Base-by-base conservation (phyloP, 2,888 invertebrate genomes). In the Eudemis profundana region DNA sequence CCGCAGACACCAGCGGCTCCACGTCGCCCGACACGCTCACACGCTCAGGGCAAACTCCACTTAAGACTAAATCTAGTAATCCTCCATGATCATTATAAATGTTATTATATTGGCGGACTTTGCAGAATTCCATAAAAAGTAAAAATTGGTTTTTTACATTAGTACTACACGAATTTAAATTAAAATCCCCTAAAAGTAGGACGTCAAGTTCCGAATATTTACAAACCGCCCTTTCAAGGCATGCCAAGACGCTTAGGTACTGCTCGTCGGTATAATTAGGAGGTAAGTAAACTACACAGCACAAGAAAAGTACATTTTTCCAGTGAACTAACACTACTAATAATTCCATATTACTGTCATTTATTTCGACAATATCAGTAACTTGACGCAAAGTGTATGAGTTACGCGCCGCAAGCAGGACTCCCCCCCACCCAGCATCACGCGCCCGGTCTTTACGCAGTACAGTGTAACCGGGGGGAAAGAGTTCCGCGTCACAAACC, bases 371-470 rank as follows among this genome's bases (percentile, higher is more conserved):
- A 38, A 21, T 5, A 46, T 46, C 1, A 3, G 46, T n/a, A 3
- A 46, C 21, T 0, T 21, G 4, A 3, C 46, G 21, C 12, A 44
- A 8, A 19, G 21, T 10, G 19, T 46, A 46, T 4, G 2, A 46
- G 4, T 46, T 4, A 1, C 21, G 12, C 1, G 4, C 46, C 0
- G 46, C 46, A 4, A 46, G 21, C 21, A 44, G 19, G 12, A 44
- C 44, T 3, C 47, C 47, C 27, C 47, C 47, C 47, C 47, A 49
- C n/a, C 47, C 47, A 2, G 4, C 47, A 12, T 49, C 47, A 4
- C 8, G 3, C 3, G 47, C 23, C 0, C 47, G 47, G n/a, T 49
- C 47, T 1, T 14, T 2, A 4, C 47, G 3, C 21, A 49, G 27
- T 3, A 49, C 47, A 2, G n/a, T 3, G 7, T 49, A 49, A 2